Evolutionary conservation across 2,888 invertebrate species (phyloP).

Genomic region (Osmoderma eremita): DNA sequence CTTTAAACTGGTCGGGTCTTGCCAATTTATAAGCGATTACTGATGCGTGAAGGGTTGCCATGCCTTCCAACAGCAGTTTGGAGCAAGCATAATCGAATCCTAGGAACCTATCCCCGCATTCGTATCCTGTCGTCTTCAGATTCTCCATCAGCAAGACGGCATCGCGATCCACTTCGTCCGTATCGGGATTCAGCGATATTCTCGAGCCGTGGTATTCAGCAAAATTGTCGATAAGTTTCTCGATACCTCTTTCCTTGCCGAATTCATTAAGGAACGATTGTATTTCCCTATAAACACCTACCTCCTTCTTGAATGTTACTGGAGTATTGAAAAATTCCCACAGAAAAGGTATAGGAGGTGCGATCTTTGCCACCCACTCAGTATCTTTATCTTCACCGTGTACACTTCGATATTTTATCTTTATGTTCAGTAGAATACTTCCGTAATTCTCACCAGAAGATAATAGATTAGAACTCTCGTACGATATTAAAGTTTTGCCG

Average conservation of each 20-base stretch:
- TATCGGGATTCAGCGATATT: constrained; percentile 51
- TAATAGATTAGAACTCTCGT: constrained; percentile 60
- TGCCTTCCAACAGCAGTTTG: constrained; percentile 60
- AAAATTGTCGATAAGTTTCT: constrained; percentile 60
- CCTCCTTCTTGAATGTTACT: constrained; percentile 66
- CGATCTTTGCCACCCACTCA: constrained; percentile 66
- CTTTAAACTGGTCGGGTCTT: constrained; percentile 60
- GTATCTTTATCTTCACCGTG: constrained; percentile 54
- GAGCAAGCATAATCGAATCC: constrained; percentile 65
- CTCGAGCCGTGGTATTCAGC: constrained; percentile 66
- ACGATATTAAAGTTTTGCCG: constrained; percentile 44
- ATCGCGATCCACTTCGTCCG: constrained; percentile 62
- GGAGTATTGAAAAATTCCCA: constrained; percentile 65
- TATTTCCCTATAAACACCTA: constrained; percentile 64
- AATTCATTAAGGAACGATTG: constrained; percentile 62
- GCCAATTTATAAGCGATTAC: constrained; percentile 65
- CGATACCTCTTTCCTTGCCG: constrained; percentile 58
- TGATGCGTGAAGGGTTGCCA: constrained; percentile 68
- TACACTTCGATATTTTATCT: constrained; percentile 44
- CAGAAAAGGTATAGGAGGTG: constrained; percentile 65
- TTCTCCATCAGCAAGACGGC: constrained; percentile 68
- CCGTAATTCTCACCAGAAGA: constrained; percentile 71
- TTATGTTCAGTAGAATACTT: constrained; percentile 64
- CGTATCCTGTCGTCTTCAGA: constrained; percentile 63
- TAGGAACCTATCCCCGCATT: constrained; percentile 61